Evolutionary conservation across 2,113 vertebrate species (phyloP), one percentile per base, ranked within the genome.

Genomic region (Pteruthius melanotis): DNA sequence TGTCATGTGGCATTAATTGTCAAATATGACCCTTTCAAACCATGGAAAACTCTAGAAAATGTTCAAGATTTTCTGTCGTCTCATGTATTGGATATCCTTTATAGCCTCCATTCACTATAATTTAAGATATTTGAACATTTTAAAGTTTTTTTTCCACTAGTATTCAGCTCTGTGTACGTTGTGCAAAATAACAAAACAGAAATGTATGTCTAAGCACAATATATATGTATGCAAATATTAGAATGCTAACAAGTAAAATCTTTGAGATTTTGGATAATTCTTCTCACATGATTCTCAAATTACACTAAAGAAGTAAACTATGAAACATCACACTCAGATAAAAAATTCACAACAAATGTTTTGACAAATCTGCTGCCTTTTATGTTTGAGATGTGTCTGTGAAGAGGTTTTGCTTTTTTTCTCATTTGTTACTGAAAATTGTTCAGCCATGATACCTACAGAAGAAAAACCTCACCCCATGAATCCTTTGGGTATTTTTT

Each of bases 331-430:
- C 16, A 26, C 19, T 50, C 37, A 63, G 47, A 66, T 44, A 83
- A 89, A 89, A 24, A 83, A 44, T 26, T 89, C 18, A 50, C 78
- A 94, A 49, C 65, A 87, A 94, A 82, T 49, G 24, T 71, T 92
- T 83, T 95, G 80, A 75, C 39, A 83, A 81, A 90, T 92, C 64
- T 83, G 16, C 26, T 71, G 30, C 15, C 26, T 93, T 91, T 82
- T 79, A 28, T 76, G 11, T 56, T 57, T 87, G 65, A 91, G 28
- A 75, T 23, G 4, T 47, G 53, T 82, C 61, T 77, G 10, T 37
- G 57, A 64, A 89, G 17, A 84, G 3, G 30, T 15, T 87, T 87
- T 37, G 3, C 8, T 24, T 63, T 86, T 52, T 86, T 83, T 60
- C 60, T 60, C 10, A 30, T 92, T 89, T 37, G 6, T 68, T 64